These are phyloP conservation scores for Hyperopisus bebe DNA, from an alignment of 2,113 vertebrate species.

Conservation along the genomic window DNA sequence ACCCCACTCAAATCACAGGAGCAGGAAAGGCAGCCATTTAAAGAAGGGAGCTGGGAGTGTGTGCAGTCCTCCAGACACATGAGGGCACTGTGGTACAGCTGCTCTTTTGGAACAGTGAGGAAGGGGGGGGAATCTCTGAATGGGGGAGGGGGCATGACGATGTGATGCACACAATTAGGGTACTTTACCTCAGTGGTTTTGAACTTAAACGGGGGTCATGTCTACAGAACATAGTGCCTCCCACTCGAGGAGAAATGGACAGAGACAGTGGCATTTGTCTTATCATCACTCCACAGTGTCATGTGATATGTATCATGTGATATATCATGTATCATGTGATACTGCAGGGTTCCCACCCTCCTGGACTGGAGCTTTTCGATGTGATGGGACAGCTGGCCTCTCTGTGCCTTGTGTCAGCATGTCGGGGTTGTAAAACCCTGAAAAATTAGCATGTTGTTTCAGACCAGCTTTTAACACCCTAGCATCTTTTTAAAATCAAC, in stretches of 20 bases:
- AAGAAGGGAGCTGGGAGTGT: neutral
- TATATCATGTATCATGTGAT: neutral
- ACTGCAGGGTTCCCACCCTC: neutral
- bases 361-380: neutral
- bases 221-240: neutral
- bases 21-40: constrained; percentile 50
- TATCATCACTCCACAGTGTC: neutral
- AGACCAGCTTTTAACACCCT: neutral
- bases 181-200: neutral
- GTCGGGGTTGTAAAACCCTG: neutral
- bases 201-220: neutral
- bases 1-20: constrained; percentile 59
- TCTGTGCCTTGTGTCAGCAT: neutral
- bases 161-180: neutral
- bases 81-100: neutral
- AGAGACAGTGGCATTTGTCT: neutral
- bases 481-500: neutral
- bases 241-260: neutral
- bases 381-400: neutral
- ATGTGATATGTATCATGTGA: neutral
- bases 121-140: neutral
- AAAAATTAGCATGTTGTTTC: neutral
- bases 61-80: neutral
- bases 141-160: neutral
- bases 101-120: neutral